Evolutionary conservation across 2,888 invertebrate genomes (phyloP).

Genomic region (Parnassius smintheus): DNA sequence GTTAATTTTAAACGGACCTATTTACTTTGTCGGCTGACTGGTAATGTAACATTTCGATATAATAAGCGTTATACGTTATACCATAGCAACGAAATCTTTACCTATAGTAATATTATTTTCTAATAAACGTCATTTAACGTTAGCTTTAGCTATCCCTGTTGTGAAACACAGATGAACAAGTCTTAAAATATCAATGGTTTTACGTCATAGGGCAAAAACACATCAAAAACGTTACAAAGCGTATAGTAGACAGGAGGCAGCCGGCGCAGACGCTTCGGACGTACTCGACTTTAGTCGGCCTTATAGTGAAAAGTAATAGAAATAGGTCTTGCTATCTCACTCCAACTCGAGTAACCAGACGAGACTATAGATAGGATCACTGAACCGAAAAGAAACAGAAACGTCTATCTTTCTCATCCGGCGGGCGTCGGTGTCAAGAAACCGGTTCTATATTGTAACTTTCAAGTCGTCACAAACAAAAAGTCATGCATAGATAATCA

Average conservation of each 20-base stretch:
- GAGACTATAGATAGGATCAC: slow-evolving; percentile 66
- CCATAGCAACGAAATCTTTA: background rate
- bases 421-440: slow-evolving; percentile 56
- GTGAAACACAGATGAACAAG: slow-evolving; percentile 35
- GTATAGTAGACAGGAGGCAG: slow-evolving; percentile 41
- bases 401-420: slow-evolving; percentile 58
- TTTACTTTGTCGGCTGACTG: slow-evolving; percentile 1
- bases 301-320: slow-evolving; percentile 38
- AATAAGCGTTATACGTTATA: background rate
- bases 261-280: slow-evolving; percentile 60
- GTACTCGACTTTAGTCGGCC: slow-evolving; percentile 53
- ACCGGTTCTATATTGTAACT: slow-evolving; percentile 68
- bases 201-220: slow-evolving; percentile 59
- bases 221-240: slow-evolving; percentile 52
- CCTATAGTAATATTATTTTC: background rate
- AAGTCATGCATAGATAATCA: slow-evolving; percentile 70
- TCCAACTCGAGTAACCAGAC: slow-evolving; percentile 41
- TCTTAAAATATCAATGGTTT: slow-evolving; percentile 63
- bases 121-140: background rate
- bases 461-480: slow-evolving; percentile 67
- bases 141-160: background rate
- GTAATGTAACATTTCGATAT: slow-evolving; percentile 19
- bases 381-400: slow-evolving; percentile 76
- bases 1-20: slow-evolving; percentile 29
- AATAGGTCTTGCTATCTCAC: slow-evolving; percentile 46